phyloP scores from a whole-genome alignment of 2,113 vertebrate genomes.

The Myrmophylax atrothorax region DNA sequence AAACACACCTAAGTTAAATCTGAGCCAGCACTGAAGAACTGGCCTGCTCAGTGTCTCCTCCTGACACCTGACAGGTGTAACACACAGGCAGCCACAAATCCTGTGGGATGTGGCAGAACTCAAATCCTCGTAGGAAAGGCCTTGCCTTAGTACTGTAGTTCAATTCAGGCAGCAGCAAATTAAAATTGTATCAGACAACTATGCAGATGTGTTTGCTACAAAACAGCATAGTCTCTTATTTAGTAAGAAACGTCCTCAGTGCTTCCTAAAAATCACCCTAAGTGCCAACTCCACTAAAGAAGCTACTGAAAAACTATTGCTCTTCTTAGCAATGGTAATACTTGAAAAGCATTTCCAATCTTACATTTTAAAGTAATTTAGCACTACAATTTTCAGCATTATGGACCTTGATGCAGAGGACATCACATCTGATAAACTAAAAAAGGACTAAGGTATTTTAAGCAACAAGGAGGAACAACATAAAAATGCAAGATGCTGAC shows the following conservation, averaged over 20 bases:
- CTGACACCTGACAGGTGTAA: not conserved
- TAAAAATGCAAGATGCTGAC: not conserved
- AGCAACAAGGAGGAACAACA: not conserved
- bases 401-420: not conserved
- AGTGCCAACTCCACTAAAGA: not conserved
- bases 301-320: not conserved
- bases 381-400: not conserved
- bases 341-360: not conserved
- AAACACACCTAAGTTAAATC: not conserved
- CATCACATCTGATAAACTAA: not conserved
- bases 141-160: not conserved
- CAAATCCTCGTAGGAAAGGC: not conserved
- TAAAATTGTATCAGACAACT: not conserved
- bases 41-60: not conserved
- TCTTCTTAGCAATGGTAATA: not conserved
- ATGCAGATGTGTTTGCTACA: not conserved
- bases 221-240: not conserved
- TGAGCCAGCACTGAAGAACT: not conserved
- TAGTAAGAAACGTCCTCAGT: not conserved
- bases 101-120: not conserved
- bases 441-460: not conserved
- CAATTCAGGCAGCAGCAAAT: not conserved
- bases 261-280: not conserved
- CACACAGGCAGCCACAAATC: rapidly evolving
- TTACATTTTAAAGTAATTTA: not conserved